phyloP scores from a whole-genome alignment of 2,888 invertebrate species.

The Lacanobia oleracea region DNA sequence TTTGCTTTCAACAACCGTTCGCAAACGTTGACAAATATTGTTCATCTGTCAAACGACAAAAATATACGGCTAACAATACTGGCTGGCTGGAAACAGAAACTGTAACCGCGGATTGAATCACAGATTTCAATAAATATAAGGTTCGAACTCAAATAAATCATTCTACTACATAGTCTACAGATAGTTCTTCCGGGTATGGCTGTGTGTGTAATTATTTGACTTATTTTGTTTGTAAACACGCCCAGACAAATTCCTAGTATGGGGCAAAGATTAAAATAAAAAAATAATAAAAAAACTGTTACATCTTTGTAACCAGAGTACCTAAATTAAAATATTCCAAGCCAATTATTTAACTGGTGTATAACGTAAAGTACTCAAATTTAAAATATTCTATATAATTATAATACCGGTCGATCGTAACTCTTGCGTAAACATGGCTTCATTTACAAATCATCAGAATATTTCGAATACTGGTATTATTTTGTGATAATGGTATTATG shows the following conservation, averaged over 20 bases:
- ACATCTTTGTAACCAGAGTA: background rate
- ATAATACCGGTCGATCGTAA: background rate
- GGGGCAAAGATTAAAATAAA: too few relatives aligned
- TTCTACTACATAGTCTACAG: too few relatives aligned
- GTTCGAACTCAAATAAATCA: conserved; percentile 47
- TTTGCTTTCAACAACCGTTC: conserved; percentile 78
- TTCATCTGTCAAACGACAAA: conserved; percentile 82
- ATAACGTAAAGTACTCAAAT: background rate
- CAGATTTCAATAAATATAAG: conserved; percentile 59
- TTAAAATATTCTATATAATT: too few relatives aligned
- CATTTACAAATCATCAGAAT: background rate
- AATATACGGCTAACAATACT: conserved; percentile 65
- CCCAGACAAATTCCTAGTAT: too few relatives aligned
- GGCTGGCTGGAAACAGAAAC: conserved; percentile 58
- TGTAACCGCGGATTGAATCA: conserved; percentile 42
- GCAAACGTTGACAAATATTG: conserved; percentile 82
- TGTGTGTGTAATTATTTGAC: too few relatives aligned
- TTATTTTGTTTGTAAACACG: too few relatives aligned
- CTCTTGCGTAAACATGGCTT: background rate
- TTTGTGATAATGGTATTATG: background rate
- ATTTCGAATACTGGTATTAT: background rate
- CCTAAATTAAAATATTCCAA: background rate
- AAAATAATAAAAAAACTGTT: too few relatives aligned
- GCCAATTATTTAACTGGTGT: background rate
- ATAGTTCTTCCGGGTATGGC: too few relatives aligned